Conservation (phyloP, 1,140 invertebrate species). For the Oryctes rhinoceros region DNA sequence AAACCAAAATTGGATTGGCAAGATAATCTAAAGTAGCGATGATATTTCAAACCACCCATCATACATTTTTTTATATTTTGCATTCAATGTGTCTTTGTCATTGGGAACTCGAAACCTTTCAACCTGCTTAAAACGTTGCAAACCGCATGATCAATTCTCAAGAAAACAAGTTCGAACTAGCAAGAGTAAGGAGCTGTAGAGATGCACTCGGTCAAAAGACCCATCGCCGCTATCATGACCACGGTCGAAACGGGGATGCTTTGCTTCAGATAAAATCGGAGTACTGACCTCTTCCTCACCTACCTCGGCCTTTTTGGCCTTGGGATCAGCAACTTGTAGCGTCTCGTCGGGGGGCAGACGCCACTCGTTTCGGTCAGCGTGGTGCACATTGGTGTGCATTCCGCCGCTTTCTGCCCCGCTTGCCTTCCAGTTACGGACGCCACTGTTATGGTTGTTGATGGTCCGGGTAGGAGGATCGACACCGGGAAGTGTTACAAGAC, state of each 20-base stretch:
- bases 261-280: conserved; percentile 42
- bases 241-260: not conserved
- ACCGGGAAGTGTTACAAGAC: not conserved
- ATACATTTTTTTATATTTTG: too few relatives aligned
- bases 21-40: too few relatives aligned
- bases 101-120: not conserved
- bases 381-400: conserved; percentile 82
- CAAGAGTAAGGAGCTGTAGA: too few relatives aligned
- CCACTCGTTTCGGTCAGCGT: conserved; percentile 84
- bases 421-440: conserved; percentile 49
- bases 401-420: conserved; percentile 57
- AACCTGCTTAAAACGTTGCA: not conserved
- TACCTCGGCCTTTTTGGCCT: conserved; percentile 78
- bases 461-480: not conserved
- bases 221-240: not conserved
- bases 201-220: too few relatives aligned
- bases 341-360: conserved; percentile 88
- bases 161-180: not conserved
- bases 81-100: not conserved
- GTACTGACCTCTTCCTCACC: conserved; percentile 63
- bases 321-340: conserved; percentile 84
- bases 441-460: conserved; percentile 48
- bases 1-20: not conserved
- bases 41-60: too few relatives aligned
- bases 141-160: not conserved